A percentile compares a stretch with the other conserved stretches of the same genome.
Evolutionary conservation across 2,888 invertebrate genomes (phyloP).

Genomic region (Megaustenia siamemsis): DNA sequence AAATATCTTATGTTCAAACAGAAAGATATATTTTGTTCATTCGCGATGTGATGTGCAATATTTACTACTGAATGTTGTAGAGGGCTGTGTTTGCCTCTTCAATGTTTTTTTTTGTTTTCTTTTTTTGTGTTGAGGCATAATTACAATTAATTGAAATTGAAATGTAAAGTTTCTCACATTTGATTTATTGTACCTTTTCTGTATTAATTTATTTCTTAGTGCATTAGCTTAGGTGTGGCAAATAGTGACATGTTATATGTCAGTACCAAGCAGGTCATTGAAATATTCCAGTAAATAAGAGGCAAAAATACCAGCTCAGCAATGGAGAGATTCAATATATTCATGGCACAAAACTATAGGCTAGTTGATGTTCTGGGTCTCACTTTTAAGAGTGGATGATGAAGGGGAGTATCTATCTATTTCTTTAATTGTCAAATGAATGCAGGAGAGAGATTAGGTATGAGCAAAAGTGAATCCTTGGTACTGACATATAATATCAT

Average conservation of each 20-base stretch:
- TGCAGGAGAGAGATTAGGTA: no score
- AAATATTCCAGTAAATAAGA: no score
- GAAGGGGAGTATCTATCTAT: no score
- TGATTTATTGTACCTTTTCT: background rate
- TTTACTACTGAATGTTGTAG: slow-evolving; percentile 7
- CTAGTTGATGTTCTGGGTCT: no score
- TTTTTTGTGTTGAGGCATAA: background rate
- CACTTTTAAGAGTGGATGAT: no score
- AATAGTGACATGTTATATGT: background rate
- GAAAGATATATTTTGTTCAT: background rate
- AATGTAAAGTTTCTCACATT: background rate
- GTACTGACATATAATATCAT: no score
- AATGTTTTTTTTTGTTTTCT: no score
- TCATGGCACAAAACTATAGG: no score
- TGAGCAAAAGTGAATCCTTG: no score
- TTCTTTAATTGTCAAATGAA: no score
- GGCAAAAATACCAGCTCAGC: no score
- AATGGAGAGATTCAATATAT: no score
- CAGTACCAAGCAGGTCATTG: background rate
- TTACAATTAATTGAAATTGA: background rate
- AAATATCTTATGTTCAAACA: background rate
- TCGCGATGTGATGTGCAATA: slow-evolving; percentile 5
- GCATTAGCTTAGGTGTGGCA: background rate
- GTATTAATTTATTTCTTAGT: background rate
- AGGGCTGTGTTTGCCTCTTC: background rate